Evolutionary conservation across 2,888 invertebrate species (phyloP).

Genomic region (Heliconius ethilla): DNA sequence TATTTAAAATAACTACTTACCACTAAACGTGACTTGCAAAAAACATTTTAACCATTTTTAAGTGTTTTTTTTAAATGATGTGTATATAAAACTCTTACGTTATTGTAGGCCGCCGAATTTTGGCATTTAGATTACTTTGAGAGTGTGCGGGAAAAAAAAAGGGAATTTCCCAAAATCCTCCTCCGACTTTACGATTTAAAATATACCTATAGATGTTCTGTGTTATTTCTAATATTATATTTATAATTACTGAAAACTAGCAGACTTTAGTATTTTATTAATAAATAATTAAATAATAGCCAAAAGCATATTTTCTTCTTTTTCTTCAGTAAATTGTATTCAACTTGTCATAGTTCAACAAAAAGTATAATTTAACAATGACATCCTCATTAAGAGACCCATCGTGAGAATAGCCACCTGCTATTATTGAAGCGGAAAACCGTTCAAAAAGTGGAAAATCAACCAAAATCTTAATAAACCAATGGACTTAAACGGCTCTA

Average conservation of each 20-base stretch:
- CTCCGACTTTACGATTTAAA: not conserved
- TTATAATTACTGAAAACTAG: no score
- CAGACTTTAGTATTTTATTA: not conserved
- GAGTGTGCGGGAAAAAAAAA: not conserved
- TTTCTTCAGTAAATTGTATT: not conserved
- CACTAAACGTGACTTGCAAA: no score
- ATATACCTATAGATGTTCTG: not conserved
- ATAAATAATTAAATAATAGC: not conserved
- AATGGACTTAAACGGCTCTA: constrained; percentile 66
- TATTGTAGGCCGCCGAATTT: no score
- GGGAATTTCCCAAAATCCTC: not conserved
- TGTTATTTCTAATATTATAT: no score
- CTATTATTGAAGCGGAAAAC: constrained; percentile 74
- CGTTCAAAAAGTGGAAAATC: constrained; percentile 79
- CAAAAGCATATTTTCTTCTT: not conserved
- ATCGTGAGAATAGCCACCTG: constrained; percentile 80
- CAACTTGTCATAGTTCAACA: not conserved
- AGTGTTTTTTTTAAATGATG: no score
- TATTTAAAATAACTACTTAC: no score
- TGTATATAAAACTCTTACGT: no score
- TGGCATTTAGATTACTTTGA: no score
- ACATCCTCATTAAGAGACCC: constrained; percentile 68
- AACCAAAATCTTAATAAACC: constrained; percentile 73
- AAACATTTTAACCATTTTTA: no score
- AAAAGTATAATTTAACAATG: constrained; percentile 19